Conservation (phyloP, 2,888 invertebrate species). For the Glomeris marginata region DNA sequence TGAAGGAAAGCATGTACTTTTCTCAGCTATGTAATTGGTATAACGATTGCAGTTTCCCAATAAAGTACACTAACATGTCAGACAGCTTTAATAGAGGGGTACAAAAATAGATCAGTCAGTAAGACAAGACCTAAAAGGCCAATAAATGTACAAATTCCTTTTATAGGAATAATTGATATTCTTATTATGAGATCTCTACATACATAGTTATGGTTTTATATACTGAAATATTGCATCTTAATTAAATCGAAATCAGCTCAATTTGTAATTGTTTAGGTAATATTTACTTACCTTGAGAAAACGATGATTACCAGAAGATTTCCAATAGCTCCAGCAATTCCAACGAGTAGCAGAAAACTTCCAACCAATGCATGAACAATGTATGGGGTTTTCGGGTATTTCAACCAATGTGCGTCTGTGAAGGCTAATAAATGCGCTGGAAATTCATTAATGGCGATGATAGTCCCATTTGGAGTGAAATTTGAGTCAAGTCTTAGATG, state of each 20-base stretch:
- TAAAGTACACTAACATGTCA: no score
- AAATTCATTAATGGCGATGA: constrained; percentile 21
- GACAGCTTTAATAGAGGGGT: no score
- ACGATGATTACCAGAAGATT: constrained; percentile 55
- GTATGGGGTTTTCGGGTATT: constrained; percentile 46
- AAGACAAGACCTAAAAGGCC: no score
- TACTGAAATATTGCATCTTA: background rate
- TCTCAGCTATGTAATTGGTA: no score
- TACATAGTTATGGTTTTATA: no score
- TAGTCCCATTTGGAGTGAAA: background rate
- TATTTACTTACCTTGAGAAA: constrained; percentile 47
- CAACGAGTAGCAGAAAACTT: constrained; percentile 44
- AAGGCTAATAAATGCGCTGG: constrained; percentile 39
- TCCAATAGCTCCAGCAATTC: constrained; percentile 49
- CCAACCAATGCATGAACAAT: constrained; percentile 44
- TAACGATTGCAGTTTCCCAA: no score
- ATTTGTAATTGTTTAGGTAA: background rate
- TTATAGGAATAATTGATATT: no score
- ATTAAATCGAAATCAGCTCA: background rate
- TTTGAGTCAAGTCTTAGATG: no score
- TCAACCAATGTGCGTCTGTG: constrained; percentile 55
- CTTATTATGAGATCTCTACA: no score
- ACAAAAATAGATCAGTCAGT: no score
- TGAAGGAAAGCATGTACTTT: no score
- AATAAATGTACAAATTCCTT: no score